Evolutionary conservation across 2,888 invertebrate genomes (phyloP).

Genomic region (Odontocolon sp.): DNA sequence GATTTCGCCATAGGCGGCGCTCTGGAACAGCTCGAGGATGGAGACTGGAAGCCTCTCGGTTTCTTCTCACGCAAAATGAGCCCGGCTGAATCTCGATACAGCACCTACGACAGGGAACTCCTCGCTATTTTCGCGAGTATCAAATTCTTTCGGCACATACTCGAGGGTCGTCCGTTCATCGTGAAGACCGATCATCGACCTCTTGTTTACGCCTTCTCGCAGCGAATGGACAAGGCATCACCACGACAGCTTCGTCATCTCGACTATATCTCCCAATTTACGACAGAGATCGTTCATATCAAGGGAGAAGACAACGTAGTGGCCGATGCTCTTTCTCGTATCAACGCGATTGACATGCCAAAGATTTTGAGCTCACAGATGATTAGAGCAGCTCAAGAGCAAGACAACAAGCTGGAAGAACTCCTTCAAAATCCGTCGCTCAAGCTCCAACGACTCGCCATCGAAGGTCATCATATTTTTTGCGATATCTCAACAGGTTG

Average conservation of each 20-base stretch:
- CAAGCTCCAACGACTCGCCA: conserved; percentile 15
- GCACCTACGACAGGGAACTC: conserved; percentile 44
- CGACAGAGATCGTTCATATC: conserved; percentile 45
- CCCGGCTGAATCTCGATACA: conserved; percentile 60
- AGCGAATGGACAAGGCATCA: conserved; percentile 44
- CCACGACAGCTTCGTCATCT: conserved; percentile 53
- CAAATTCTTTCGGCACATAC: conserved; percentile 44
- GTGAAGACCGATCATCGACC: conserved; percentile 62
- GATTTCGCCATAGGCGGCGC: conserved; percentile 35
- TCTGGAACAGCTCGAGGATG: conserved; percentile 29
- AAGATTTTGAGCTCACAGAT: conserved; percentile 9
- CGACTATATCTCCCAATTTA: conserved; percentile 51
- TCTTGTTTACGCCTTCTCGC: conserved; percentile 50
- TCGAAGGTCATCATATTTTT: neutral
- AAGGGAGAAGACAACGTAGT: conserved; percentile 51
- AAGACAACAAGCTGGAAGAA: conserved; percentile 21
- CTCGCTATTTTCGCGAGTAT: conserved; percentile 49
- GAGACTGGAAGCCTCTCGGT: conserved; percentile 33
- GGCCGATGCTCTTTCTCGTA: conserved; percentile 52
- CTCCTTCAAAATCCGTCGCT: conserved; percentile 1
- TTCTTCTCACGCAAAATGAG: conserved; percentile 39
- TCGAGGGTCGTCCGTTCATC: conserved; percentile 52
- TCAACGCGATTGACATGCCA: conserved; percentile 42
- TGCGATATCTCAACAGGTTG: conserved; percentile 43
- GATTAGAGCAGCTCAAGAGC: conserved; percentile 8